Evolutionary conservation across 1,140 invertebrate genomes (phyloP), one percentile per base, ranked within the genome.

Genomic region (Pteromalus puparum): DNA sequence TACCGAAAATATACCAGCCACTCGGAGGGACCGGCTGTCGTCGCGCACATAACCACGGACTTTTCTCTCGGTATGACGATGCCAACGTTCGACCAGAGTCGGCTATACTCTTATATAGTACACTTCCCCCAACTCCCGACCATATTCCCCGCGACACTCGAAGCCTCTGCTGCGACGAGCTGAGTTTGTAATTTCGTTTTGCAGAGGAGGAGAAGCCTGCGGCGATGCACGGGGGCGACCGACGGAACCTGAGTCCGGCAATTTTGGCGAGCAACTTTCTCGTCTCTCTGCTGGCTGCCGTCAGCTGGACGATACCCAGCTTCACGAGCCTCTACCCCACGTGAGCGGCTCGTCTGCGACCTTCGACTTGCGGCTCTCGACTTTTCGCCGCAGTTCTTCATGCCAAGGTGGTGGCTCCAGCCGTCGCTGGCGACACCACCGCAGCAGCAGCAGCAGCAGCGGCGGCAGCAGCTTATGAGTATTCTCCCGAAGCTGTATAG

Each of bases 191-290:
- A 89, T 90, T 87, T 90, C 28, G 46, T 89, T 83, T 87, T 90
- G 42, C 89, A 92, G 91, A 91, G 87, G 93, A 93, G 77, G 93
- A 94, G 87, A 93, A 94, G 87, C 93, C 93, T 10, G 93, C 93
- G 76, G 93, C 93, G 48, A 94, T 94, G 93, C 93, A 94, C 89
- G 93, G 93, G 7, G 93, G 93, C 38, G 91, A 93, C 89, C 91
- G 91, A 83, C 89, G 92, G 83, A 93, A 92, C 87, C 87, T 91
- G 81, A 90, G 92, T 81, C 91, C 91, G 34, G 90, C 91, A 87
- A 92, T 92, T 90, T 89, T 91, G 86, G 90, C 91, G 81, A 93
- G 91, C 86, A 93, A 92, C 89, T 92, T 92, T 89, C 91, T 93
- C 75, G 90, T 91, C 79, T 91, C 89, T 81, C 87, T 93, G 65